Base-by-base conservation (phyloP, 2,888 invertebrate species). In the Coenonympha arcania region DNA sequence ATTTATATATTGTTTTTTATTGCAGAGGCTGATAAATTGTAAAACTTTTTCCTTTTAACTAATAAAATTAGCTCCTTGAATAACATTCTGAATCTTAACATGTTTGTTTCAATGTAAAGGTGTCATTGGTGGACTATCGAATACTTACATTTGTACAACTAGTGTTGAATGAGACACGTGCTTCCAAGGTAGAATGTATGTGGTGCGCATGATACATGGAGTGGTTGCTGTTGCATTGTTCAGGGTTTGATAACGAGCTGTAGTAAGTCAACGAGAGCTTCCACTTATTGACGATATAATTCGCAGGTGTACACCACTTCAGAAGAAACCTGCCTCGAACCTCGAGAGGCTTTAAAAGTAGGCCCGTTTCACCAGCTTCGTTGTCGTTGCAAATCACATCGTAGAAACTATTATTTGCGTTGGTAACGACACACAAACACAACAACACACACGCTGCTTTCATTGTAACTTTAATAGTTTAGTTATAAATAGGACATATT, bases 291-390 rank as follows among this genome's bases (percentile, higher is more conserved):
- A 57, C 48, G 1, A 56, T 54, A 2, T 55, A 55, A 6, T 60
- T 55, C 1, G 55, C 57, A 2, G 47, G 13, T 0, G 66, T 66
- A 52, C 81, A 81, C 57, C 71, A 68, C 40, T 71, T 62, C 3
- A 71, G 61, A 3, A 52, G 61, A 54, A 79, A 80, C 4, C 79
- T 66, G n/a, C 74, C 79, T 3, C 19, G 34, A 1, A 72, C 62
- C 34, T 69, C 70, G 1, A 31, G 11, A 0, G 66, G 66, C 24
- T 50, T 56, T 20, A 77, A 64, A 6, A 62, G 61, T 48, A 65
- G 55, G 4, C 45, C 19, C 9, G 30, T 39, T 5, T 55, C 45
- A 3, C 34, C 54, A 6, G 37, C 47, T n/a, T 66, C 60, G 34
- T 60, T 66, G 54, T 66, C 60, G 34, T 60, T 66, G 54, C 78